A percentile compares a stretch with the other conserved stretches of the same genome.
These are phyloP conservation scores for Orestias chungarensis DNA, from an alignment of 2,797 vertebrate genomes.

Conservation along the genomic window DNA sequence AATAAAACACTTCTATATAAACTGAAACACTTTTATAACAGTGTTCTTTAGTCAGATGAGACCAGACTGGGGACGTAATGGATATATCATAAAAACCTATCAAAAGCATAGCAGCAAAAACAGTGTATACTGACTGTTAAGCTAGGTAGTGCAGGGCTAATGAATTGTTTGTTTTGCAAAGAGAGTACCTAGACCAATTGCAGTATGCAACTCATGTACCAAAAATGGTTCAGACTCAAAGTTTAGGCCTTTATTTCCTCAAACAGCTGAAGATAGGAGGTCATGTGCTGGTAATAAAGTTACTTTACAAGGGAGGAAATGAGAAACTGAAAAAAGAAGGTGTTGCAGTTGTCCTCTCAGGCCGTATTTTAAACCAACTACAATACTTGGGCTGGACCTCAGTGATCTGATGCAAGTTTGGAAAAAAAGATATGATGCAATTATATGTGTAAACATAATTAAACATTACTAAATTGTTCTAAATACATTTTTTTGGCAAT, in stretches of 20 bases:
- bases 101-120: not conserved
- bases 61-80: not conserved
- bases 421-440: too few relatives aligned
- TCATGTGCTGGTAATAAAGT: not conserved
- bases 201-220: not conserved
- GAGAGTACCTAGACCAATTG: not conserved
- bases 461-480: too few relatives aligned
- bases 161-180: not conserved
- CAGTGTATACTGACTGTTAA: not conserved
- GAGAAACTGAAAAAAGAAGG: too few relatives aligned
- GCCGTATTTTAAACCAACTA: too few relatives aligned
- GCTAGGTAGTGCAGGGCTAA: not conserved
- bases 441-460: too few relatives aligned
- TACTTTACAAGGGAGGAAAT: too few relatives aligned
- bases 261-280: not conserved
- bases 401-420: too few relatives aligned
- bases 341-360: too few relatives aligned
- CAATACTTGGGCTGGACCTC: too few relatives aligned
- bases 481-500: too few relatives aligned
- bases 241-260: not conserved
- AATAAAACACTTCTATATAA: not conserved
- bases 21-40: not conserved
- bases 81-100: too few relatives aligned
- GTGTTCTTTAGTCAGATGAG: not conserved
- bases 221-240: not conserved